Evolutionary conservation across 1,140 invertebrate species (phyloP).

Genomic region (Capitella teleta): DNA sequence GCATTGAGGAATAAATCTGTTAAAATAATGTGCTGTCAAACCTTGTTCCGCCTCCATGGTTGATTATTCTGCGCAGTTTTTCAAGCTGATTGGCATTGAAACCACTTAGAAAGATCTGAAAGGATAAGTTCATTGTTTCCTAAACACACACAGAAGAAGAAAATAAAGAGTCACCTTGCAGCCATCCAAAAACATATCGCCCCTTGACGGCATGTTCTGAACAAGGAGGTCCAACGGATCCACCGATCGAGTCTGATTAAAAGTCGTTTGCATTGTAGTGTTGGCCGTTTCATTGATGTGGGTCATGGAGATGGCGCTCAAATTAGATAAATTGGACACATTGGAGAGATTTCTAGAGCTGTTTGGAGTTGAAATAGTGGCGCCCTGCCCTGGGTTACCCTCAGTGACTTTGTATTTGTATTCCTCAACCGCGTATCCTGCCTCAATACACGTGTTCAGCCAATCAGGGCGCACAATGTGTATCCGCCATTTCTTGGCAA

Average conservation of each 20-base stretch:
- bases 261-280: too few relatives aligned
- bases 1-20: too few relatives aligned
- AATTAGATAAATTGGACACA: constrained; percentile 13
- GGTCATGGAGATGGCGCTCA: constrained; percentile 20
- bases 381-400: too few relatives aligned
- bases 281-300: constrained; percentile 26
- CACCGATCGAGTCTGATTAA: too few relatives aligned
- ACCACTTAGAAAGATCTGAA: constrained; percentile 48
- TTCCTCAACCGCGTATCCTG: constrained; percentile 60
- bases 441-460: constrained; percentile 63
- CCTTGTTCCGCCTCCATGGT: constrained; percentile 63
- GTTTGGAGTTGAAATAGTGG: too few relatives aligned
- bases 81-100: constrained; percentile 54
- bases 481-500: constrained; percentile 62
- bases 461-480: constrained; percentile 61
- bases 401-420: constrained; percentile 54
- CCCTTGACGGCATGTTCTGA: constrained; percentile 54
- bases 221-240: too few relatives aligned
- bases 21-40: constrained; percentile 10
- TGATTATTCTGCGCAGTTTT: constrained; percentile 64
- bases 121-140: too few relatives aligned
- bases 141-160: too few relatives aligned
- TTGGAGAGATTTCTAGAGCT: too few relatives aligned
- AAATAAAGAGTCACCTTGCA: constrained; percentile 58
- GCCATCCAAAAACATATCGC: constrained; percentile 69